phyloP scores from a whole-genome alignment of 2,888 invertebrate species.

The Eustalomyia histrio region DNA sequence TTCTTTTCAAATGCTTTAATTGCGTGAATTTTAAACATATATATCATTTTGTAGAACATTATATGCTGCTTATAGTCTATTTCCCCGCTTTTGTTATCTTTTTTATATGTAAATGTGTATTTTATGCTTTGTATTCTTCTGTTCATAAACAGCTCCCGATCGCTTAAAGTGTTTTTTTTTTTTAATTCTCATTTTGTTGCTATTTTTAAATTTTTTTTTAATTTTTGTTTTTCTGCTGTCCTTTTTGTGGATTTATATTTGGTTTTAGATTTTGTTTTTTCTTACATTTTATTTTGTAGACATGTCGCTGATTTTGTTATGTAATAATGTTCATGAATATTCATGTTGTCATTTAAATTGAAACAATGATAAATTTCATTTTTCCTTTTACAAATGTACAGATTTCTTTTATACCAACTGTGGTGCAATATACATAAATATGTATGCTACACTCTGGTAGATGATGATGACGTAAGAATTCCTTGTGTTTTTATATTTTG shows the following conservation, averaged over 20 bases:
- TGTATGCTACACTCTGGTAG: conserved; percentile 7
- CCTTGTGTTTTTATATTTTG: not conserved
- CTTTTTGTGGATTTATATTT: conserved; percentile 52
- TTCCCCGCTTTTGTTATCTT: not conserved
- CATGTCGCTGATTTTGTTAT: conserved; percentile 65
- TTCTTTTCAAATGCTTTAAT: conserved; percentile 29
- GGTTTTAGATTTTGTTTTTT: conserved; percentile 39
- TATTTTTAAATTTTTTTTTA: not conserved
- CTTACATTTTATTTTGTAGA: conserved; percentile 24
- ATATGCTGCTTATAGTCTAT: conserved; percentile 6
- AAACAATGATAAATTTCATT: conserved; percentile 65
- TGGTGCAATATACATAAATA: not conserved
- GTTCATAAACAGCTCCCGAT: conserved; percentile 51
- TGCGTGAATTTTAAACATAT: conserved; percentile 27
- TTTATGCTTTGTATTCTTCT: conserved; percentile 9
- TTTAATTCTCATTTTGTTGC: conserved; percentile 43
- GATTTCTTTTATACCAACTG: conserved; percentile 39
- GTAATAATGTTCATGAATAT: conserved; percentile 65
- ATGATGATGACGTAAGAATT: conserved; percentile 30
- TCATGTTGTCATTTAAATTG: conserved; percentile 64
- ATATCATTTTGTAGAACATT: not conserved
- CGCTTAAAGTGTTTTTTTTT: conserved; percentile 19
- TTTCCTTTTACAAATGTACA: conserved; percentile 49
- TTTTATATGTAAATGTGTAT: not conserved
- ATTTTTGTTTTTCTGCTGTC: conserved; percentile 22